Percentiles rank a stretch among this genome's conserved stretches.
Evolutionary conservation across 2,113 vertebrate genomes (phyloP).

Genomic region (Oreocharis arfaki): DNA sequence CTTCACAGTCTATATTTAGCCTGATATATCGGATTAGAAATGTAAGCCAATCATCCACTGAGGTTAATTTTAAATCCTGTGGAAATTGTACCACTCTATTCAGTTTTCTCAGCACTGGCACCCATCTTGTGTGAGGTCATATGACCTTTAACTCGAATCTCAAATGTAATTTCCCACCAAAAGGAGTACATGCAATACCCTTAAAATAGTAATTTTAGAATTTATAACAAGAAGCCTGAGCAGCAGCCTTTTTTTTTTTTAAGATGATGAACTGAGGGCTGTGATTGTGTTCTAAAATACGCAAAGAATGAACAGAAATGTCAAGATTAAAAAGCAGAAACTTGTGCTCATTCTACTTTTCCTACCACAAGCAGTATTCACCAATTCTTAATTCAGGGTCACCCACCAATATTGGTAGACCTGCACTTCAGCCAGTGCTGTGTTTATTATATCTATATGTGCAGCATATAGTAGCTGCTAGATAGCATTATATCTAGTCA

Average conservation of each 20-base stretch:
- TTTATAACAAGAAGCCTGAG: background rate
- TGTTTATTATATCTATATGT: background rate
- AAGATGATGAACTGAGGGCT: background rate
- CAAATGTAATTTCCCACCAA: background rate
- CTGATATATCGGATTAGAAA: constrained; percentile 55
- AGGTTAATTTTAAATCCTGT: constrained; percentile 56
- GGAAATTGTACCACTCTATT: constrained; percentile 14
- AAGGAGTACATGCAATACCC: background rate
- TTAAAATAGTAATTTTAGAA: background rate
- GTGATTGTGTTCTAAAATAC: background rate
- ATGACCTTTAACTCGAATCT: background rate
- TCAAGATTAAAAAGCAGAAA: background rate
- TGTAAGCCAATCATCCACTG: constrained; percentile 52
- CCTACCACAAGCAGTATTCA: background rate
- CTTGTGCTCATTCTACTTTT: background rate
- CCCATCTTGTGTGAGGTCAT: background rate
- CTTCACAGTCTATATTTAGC: constrained; percentile 56
- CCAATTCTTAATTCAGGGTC: background rate
- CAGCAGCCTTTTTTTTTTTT: background rate
- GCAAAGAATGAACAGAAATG: background rate
- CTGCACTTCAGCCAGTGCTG: background rate
- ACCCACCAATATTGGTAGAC: background rate
- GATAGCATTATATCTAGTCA: too few relatives aligned
- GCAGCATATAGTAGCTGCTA: too few relatives aligned
- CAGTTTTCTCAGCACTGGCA: background rate